Base-by-base conservation (phyloP, 2,113 vertebrate species). In the Petromus typicus region DNA sequence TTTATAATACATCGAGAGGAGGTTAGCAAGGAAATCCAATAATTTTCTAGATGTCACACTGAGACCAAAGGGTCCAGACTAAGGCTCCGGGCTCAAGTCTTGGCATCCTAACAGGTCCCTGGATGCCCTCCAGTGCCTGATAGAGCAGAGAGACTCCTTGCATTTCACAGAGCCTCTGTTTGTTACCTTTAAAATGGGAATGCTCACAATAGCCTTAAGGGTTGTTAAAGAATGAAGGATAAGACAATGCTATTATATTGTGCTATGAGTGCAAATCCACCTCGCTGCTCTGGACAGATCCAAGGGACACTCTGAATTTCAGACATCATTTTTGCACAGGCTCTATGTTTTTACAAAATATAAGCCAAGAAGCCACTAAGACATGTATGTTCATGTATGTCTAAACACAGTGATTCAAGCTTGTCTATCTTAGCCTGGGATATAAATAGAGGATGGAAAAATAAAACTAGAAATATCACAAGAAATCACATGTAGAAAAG, bases 191-290 rank as follows among this genome's bases (percentile, higher is more conserved):
- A 30, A 51, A 85, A 43, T 64, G 78, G 37, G 40, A 40, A 13
- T 3, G 23, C 54, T 25, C 17, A 4, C 0, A 2, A 30, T 10
- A 18, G 14, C 5, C 40, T 22, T 66, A 7, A 40, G 40, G 18
- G 66, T 54, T 45, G 23, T 1, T 25, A 32, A 25, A n/a, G 37
- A 45, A 56, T 0, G 1, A 75, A 25, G 32, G 14, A 1, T 18
- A 61, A 79, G 0, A 7, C 23, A 1, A 4, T 4, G 2, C 12
- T 43, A 11, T 14, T 7, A 37, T 9, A 18, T 5, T 3, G 0
- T 32, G 17, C 18, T 5, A 4, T 23, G 43, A 69, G 25, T 5
- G 13, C 17, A 7, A 4, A 34, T 37, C 32, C 40, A 22, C 5
- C 79, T 34, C 51, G 20, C 23, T 51, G 13, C 14, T 71, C 5